Evolutionary conservation across 2,797 vertebrate genomes (phyloP), one percentile per base, ranked within the genome.

Genomic region (Anguilla anguilla): DNA sequence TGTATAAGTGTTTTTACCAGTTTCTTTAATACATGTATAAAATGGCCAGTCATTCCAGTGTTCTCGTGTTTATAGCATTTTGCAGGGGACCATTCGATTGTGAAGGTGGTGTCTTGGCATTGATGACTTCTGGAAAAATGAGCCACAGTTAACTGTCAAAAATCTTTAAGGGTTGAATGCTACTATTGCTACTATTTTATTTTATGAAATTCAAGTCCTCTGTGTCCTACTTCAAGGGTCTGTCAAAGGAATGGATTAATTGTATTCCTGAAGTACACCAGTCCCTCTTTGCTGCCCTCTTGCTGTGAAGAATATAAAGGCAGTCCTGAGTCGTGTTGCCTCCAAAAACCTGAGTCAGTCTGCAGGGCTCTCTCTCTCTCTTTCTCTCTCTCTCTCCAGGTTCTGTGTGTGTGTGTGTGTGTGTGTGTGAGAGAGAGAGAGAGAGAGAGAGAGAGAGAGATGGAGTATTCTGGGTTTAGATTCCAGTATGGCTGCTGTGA

Each of bases 391-490:
- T 43, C 4, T 79, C 10, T 74, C 31, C 13, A 31, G 4, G 72
- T 35, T 4, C 5, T 57, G 1, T 49, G 55, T 67, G 55, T 82
- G 31, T 43, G 79, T 17, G 11, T 82, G 43, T 51, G n/a, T 82
- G 13, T 88, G 85, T 84, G 83, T 86, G 89, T 28, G 77, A 93
- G 88, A 94, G 94, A 89, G 88, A 89, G 92, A 92, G 28, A 0
- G 31, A 35, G 72, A 15, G 25, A 4, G 72, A 35, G 72, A 74
- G 72, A 15, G 2, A 0, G 72, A 39, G 10, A 5, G n/a, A 72
- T 31, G 51, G 6, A 11, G 51, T 53, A 53, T 43, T 72, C n/a
- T 72, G 67, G 28, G n/a, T 35, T 72, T 35, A 72, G n/a, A 72
- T 72, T 72, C 67, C 67, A 72, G 5, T 72, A 72, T 72, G 67